phyloP scores from a whole-genome alignment of 1,140 invertebrate species.

The Ptiloglossa arizonensis region DNA sequence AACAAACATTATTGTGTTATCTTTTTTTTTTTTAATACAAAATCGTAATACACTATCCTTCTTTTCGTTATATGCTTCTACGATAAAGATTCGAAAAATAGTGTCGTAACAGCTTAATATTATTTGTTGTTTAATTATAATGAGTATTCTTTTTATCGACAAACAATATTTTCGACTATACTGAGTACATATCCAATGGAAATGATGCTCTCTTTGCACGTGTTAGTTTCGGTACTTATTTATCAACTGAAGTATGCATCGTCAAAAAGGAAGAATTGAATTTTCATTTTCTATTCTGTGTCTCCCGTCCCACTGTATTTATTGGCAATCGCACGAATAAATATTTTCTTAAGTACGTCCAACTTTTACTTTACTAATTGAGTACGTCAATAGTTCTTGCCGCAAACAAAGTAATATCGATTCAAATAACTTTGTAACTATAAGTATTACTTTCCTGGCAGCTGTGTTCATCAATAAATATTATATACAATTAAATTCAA shows the following conservation, averaged over 20 bases:
- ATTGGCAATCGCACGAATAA: background rate
- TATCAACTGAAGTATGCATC: slow-evolving; percentile 6
- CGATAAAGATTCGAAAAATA: slow-evolving; percentile 52
- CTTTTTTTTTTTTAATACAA: slow-evolving; percentile 33
- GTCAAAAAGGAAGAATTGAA: background rate
- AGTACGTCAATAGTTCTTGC: background rate
- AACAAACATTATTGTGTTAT: background rate
- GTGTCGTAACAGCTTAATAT: slow-evolving; percentile 45
- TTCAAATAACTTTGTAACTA: background rate
- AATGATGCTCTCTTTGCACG: slow-evolving; percentile 1
- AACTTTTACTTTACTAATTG: background rate
- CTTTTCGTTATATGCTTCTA: slow-evolving; percentile 22
- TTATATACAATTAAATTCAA: slow-evolving; percentile 13
- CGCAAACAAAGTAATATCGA: background rate
- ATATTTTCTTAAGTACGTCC: slow-evolving; percentile 11
- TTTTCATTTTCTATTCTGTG: background rate
- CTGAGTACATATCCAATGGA: background rate
- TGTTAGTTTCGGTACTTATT: background rate
- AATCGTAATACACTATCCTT: slow-evolving; percentile 26
- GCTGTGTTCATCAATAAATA: slow-evolving; percentile 31
- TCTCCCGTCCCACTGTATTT: background rate
- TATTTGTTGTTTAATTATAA: slow-evolving; percentile 32
- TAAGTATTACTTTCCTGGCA: slow-evolving; percentile 19
- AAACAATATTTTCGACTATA: slow-evolving; percentile 31
- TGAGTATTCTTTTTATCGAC: slow-evolving; percentile 40